Evolutionary conservation across 2,113 vertebrate genomes (phyloP), one percentile per base, ranked within the genome.

Genomic region (Onychostruthus taczanowskii): DNA sequence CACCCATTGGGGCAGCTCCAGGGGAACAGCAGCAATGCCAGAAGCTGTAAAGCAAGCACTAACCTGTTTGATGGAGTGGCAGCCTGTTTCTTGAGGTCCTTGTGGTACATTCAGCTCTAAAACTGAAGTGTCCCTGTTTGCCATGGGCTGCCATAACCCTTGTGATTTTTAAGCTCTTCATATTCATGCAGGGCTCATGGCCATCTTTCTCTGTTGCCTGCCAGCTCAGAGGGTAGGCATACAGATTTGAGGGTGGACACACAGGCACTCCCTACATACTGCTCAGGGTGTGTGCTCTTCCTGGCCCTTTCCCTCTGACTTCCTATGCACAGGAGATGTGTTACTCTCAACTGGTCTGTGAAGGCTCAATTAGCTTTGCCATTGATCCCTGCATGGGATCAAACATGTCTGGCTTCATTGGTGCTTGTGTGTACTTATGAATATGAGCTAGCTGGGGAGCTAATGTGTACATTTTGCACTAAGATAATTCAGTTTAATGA

Each of bases 401-500:
- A 84, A 80, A 87, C 41, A n/a, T 1, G 3, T 30, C 31, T 80
- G 63, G 43, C 59, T 91, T 90, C 0, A 0, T 13, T 59, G 86
- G 27, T 85, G 64, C 84, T 81, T 83, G 63, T 52, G 55, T 78
- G 64, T 82, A 27, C 49, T 86, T 77, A 70, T 0, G 44, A 67
- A 64, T 37, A 52, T 74, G 72, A 96, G 83, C 55, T 90, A 69
- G 30, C 66, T 11, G 0, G 3, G 70, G 72, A 93, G 91, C 82
- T 93, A 80, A 92, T 92, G 72, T 74, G 73, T 83, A 43, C 24
- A 43, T 94, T 94, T 94, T 93, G 68, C 72, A 77, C 55, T 37
- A 74, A 88, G 79, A 86, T 92, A 88, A 85, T 90, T 88, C 72
- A 78, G 76, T 95, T 97, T 93, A 93, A 92, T 94, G 90, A 94